Conservation (phyloP, 2,888 invertebrate genomes). For the Cephus pygmeus region DNA sequence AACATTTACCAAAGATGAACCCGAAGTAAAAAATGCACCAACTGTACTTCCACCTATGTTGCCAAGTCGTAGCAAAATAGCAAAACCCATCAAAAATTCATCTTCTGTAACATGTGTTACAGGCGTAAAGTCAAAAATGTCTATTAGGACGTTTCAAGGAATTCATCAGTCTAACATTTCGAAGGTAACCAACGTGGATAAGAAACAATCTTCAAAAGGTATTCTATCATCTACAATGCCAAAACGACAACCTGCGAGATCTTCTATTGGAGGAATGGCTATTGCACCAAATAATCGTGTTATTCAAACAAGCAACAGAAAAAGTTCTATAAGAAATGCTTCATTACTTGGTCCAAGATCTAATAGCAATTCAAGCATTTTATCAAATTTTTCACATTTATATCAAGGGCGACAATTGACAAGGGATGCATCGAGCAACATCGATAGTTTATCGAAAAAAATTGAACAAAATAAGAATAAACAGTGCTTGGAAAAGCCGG, state of each 20-base stretch:
- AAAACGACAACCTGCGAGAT: constrained; percentile 24
- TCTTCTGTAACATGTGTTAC: constrained; percentile 40
- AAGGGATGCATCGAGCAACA: constrained; percentile 81
- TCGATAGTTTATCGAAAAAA: constrained; percentile 83
- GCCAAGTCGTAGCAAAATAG: constrained; percentile 52
- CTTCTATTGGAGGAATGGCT: background rate
- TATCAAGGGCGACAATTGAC: constrained; percentile 57
- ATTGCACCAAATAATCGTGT: constrained; percentile 26
- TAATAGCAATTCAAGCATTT: constrained; percentile 73
- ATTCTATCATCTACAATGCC: constrained; percentile 27
- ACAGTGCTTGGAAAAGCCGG: constrained; percentile 69
- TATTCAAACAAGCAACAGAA: constrained; percentile 40
- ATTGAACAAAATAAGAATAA: constrained; percentile 77
- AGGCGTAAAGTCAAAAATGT: constrained; percentile 45
- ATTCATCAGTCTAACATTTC: constrained; percentile 39
- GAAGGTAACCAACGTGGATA: constrained; percentile 44
- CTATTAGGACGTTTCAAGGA: constrained; percentile 35
- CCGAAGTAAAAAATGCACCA: constrained; percentile 61
- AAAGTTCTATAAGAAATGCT: constrained; percentile 28
- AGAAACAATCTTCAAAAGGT: constrained; percentile 37
- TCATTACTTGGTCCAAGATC: constrained; percentile 59
- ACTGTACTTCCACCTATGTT: constrained; percentile 48
- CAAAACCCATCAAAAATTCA: constrained; percentile 50
- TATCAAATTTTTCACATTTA: constrained; percentile 65
- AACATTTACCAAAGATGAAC: constrained; percentile 91